Base-by-base conservation (phyloP, 2,113 vertebrate genomes). In the Dasyprocta punctata region DNA sequence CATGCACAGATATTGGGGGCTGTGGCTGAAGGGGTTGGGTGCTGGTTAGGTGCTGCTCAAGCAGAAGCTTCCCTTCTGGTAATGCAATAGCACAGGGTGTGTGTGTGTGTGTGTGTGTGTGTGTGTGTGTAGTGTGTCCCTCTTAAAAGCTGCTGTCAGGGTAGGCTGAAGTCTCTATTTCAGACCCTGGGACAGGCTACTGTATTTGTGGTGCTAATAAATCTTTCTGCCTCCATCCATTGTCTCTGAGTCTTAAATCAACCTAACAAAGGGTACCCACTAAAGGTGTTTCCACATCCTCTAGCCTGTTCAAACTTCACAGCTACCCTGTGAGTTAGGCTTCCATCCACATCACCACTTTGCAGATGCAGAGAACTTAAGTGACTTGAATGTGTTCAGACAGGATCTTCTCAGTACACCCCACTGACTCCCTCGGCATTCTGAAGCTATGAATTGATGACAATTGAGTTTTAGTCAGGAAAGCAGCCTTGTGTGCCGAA, bases 61-160 rank as follows among this genome's bases (percentile, higher is more conserved):
- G 38, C 49, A 60, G 63, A 52, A 16, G 28, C 28, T 19, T 7
- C 33, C 61, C 6, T 26, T 30, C 17, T 30, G 44, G 54, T 6
- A 60, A 41, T 12, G 1, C 38, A 11, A 12, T 1, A n/a, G 3
- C 26, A 1, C 0, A 1, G 58, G 44, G 41, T 30, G 14, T 47
- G 44, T 36, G 63, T 3, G 30, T 5, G 63, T 20, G 65, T 30
- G 73, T 47, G 73, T 77, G 73, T 77, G 73, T 47, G 73, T 28
- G 41, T 16, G 24, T 28, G 24, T 14, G 41, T 30, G 44, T 77
- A 26, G 41, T 30, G 26, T 16, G 44, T 47, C 38, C 38, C 10
- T 77, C 24, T 47, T 77, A 77, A 24, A 41, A 73, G 41, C 24
- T 44, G 11, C 24, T 28, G 11, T 12, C 22, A 10, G 75, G 44